Percentiles rank a stretch among this genome's conserved stretches.
phyloP scores from a whole-genome alignment of 2,113 vertebrate genomes.

The Anser cygnoides region DNA sequence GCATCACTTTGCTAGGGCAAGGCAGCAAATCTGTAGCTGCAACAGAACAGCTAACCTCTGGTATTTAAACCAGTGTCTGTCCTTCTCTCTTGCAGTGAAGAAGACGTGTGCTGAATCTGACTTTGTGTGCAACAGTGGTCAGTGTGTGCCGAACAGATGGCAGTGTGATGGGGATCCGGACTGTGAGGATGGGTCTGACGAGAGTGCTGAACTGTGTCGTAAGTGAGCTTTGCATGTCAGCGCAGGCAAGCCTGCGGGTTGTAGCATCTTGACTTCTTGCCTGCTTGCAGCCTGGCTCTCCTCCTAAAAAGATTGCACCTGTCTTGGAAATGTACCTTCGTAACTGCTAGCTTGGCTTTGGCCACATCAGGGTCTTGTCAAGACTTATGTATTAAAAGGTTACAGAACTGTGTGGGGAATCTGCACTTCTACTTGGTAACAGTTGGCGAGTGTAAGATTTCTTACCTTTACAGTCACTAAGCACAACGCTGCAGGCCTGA shows the following conservation, averaged over 20 bases:
- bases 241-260: background rate
- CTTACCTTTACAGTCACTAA: background rate
- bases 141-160: conserved; percentile 94
- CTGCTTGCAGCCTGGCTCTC: background rate
- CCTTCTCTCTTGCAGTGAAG: conserved; percentile 79
- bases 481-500: background rate
- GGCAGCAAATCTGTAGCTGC: background rate
- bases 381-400: background rate
- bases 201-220: conserved; percentile 91
- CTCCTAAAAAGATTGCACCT: background rate
- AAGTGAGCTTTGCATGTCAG: conserved; percentile 73
- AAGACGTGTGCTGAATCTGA: conserved; percentile 89
- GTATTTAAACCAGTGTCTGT: background rate
- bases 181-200: conserved; percentile 95
- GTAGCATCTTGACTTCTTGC: background rate
- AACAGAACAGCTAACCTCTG: background rate
- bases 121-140: conserved; percentile 91
- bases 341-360: background rate
- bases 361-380: background rate
- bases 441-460: background rate
- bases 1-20: background rate
- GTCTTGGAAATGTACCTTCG: background rate
- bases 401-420: background rate
- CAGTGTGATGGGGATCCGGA: conserved; percentile 96
- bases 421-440: background rate